Evolutionary conservation across 2,113 vertebrate genomes (phyloP), one percentile per base, ranked within the genome.

Genomic region (Crotalus viridis): DNA sequence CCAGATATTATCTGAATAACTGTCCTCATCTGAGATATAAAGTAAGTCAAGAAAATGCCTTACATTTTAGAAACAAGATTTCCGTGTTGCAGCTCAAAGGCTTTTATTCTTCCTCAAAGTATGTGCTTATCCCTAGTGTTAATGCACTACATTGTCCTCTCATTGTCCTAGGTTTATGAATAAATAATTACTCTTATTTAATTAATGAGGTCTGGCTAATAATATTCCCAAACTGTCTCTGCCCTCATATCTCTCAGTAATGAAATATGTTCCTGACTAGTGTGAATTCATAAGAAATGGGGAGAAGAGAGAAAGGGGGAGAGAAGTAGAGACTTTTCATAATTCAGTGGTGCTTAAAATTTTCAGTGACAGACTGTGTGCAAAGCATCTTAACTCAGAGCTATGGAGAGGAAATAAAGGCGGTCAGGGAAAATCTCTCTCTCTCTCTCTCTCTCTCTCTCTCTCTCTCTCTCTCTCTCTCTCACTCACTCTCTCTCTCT

Each of bases 161-260:
- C 95, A 96, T 97, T 98, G 97, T 98, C 97, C 97, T 95, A 94
- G 95, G 94, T 90, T 93, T 95, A 98, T 98, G 97, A 98, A 97
- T 97, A 97, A 98, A 98, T 97, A 97, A 98, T 98, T 95, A 94
- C 94, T 64, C 95, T 95, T 98, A 97, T 97, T 98, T 98, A 97
- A 98, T 97, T 97, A 97, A 98, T 98, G 97, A 98, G 95, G 90
- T 85, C 91, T 96, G 96, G 96, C 96, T 97, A 96, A 97, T 94
- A 95, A 94, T 96, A 95, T 96, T 97, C 93, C 95, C 95, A 96
- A 96, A 96, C 91, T 96, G 93, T 26, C 87, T 95, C 91, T 81
- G 94, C 61, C 94, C 93, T 96, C 94, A 90, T 95, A 94, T 95
- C 95, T 96, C 93, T 94, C 93, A 52, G 86, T 56, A 81, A 89